Conservation (phyloP, 2,888 invertebrate species). For the Zygogramma bicolorata region DNA sequence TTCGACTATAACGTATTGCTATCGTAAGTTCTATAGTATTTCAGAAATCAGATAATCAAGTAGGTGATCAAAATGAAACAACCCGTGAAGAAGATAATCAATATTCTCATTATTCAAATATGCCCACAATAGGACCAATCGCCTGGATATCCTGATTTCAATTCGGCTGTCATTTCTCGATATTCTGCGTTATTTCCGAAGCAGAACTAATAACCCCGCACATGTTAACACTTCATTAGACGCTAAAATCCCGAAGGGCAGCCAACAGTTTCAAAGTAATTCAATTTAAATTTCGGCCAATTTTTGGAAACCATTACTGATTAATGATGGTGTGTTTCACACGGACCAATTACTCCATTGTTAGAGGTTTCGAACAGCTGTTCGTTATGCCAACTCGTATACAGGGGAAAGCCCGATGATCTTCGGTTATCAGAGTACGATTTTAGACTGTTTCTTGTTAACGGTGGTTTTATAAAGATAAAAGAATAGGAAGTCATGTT, state of each 20-base stretch:
- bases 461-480: too few relatives aligned
- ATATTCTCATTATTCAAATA: too few relatives aligned
- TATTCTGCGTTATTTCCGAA: slow-evolving; percentile 21
- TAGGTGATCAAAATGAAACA: too few relatives aligned
- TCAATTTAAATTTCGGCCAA: slow-evolving; percentile 45
- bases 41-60: too few relatives aligned
- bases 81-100: too few relatives aligned
- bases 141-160: neutral
- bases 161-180: neutral
- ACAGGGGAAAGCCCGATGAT: too few relatives aligned
- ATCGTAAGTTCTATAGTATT: too few relatives aligned
- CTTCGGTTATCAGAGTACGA: neutral
- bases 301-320: slow-evolving; percentile 58
- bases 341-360: slow-evolving; percentile 60
- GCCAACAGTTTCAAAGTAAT: slow-evolving; percentile 37
- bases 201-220: slow-evolving; percentile 33
- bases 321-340: slow-evolving; percentile 60
- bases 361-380: slow-evolving; percentile 55
- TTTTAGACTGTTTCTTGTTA: too few relatives aligned
- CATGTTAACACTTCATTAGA: slow-evolving; percentile 42
- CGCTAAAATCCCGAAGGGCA: slow-evolving; percentile 30
- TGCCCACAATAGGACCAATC: neutral
- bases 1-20: too few relatives aligned
- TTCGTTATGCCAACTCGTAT: slow-evolving; percentile 46
- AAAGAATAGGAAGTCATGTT: too few relatives aligned